These are phyloP conservation scores for Tenthredo distinguenda DNA, from an alignment of 2,888 invertebrate species.

Conservation along the genomic window DNA sequence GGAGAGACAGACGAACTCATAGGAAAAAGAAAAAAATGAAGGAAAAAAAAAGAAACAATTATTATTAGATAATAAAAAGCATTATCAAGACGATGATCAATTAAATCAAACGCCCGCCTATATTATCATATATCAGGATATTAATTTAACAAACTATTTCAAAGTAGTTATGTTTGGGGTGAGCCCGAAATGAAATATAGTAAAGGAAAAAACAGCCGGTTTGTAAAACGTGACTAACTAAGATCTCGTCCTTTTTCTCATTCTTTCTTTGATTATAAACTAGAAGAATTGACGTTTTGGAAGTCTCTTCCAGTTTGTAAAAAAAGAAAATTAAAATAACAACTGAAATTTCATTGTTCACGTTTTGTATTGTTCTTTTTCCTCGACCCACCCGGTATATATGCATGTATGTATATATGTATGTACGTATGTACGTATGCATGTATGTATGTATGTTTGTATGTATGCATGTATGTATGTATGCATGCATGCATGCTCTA, in stretches of 20 bases:
- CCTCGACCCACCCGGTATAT: not conserved
- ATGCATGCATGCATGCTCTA: not conserved
- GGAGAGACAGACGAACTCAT: not conserved
- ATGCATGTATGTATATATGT: not conserved
- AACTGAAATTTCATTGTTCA: not conserved
- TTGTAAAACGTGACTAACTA: no score
- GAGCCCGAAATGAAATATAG: not conserved
- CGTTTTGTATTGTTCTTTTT: not conserved
- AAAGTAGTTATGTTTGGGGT: not conserved
- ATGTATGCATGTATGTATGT: not conserved
- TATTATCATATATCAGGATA: not conserved
- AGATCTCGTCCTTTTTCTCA: not conserved
- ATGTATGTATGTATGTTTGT: not conserved
- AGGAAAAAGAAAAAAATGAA: not conserved
- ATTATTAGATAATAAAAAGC: constrained; percentile 1
- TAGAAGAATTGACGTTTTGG: not conserved
- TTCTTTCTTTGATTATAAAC: not conserved
- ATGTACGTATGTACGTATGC: not conserved
- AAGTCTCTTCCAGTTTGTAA: not conserved
- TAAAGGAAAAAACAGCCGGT: not conserved
- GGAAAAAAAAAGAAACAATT: not conserved
- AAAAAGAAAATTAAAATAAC: not conserved
- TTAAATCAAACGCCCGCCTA: not conserved
- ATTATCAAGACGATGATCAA: not conserved
- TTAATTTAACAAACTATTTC: not conserved